Evolutionary conservation across 2,888 invertebrate species (phyloP).

Genomic region (Mactromeris polynyma): DNA sequence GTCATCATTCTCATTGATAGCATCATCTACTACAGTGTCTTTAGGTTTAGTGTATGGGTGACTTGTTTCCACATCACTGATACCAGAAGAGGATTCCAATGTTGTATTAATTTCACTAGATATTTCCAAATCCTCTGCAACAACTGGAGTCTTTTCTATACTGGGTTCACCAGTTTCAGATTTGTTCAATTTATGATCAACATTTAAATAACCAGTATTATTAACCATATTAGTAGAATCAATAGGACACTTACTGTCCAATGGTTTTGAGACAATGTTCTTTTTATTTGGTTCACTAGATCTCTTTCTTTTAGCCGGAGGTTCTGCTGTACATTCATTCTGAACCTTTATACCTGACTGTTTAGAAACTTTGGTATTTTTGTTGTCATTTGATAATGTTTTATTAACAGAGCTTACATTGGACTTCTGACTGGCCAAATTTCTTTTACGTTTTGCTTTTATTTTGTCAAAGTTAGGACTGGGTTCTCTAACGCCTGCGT

Average conservation of each 20-base stretch:
- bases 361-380: neutral
- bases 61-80: neutral
- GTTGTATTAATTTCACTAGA: constrained; percentile 1
- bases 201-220: neutral
- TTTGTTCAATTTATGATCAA: neutral
- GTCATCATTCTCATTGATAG: constrained; percentile 3
- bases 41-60: neutral
- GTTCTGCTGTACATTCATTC: neutral
- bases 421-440: constrained; percentile 9
- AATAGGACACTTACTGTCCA: constrained; percentile 1
- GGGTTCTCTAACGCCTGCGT: neutral
- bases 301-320: neutral
- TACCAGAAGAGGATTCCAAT: neutral
- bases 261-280: neutral
- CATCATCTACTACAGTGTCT: neutral
- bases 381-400: neutral
- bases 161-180: neutral
- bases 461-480: constrained; percentile 37
- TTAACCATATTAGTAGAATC: neutral
- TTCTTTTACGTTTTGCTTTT: constrained; percentile 39
- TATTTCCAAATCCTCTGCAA: neutral
- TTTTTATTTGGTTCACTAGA: constrained; percentile 11
- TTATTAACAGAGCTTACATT: neutral
- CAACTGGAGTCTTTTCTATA: neutral
- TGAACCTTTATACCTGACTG: neutral